These are phyloP conservation scores for Caenorhabditis sp. DNA, from an alignment of 2,888 invertebrate species.

Conservation along the genomic window DNA sequence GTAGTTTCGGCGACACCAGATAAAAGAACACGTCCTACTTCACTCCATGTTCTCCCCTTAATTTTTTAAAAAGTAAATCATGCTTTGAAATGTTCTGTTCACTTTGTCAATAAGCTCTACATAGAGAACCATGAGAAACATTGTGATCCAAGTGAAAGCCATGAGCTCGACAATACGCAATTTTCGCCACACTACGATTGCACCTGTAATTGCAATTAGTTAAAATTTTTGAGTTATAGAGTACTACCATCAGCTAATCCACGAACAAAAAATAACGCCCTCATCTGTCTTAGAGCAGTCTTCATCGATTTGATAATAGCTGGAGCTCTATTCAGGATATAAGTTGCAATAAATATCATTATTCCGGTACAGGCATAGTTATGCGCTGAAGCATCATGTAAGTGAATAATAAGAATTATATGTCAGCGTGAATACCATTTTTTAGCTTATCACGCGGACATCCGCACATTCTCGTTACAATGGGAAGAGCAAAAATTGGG, in stretches of 20 bases:
- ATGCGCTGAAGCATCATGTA: slow-evolving; percentile 79
- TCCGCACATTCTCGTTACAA: slow-evolving; percentile 81
- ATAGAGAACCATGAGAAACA: slow-evolving; percentile 80
- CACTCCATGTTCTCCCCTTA: slow-evolving; percentile 64
- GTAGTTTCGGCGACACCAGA: slow-evolving; percentile 73
- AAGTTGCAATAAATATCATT: slow-evolving; percentile 80
- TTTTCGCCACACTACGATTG: slow-evolving; percentile 79
- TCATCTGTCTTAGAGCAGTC: slow-evolving; percentile 60
- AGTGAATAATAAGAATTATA: background rate
- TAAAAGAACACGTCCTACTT: slow-evolving; percentile 66
- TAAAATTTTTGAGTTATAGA: no score
- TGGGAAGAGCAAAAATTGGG: slow-evolving; percentile 81
- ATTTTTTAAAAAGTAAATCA: no score
- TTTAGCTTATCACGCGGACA: slow-evolving; percentile 79
- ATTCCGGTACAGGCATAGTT: slow-evolving; percentile 80
- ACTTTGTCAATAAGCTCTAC: slow-evolving; percentile 77
- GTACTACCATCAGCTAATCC: slow-evolving; percentile 78
- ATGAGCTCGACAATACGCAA: slow-evolving; percentile 81
- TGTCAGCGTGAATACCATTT: slow-evolving; percentile 41
- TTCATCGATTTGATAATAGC: slow-evolving; percentile 79
- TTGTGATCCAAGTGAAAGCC: slow-evolving; percentile 81
- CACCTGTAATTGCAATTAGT: slow-evolving; percentile 60
- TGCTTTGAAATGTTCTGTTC: no score
- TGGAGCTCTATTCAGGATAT: slow-evolving; percentile 80
- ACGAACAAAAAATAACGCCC: slow-evolving; percentile 79